Base-by-base conservation (phyloP, 2,888 invertebrate genomes). In the Hemithea aestivaria region DNA sequence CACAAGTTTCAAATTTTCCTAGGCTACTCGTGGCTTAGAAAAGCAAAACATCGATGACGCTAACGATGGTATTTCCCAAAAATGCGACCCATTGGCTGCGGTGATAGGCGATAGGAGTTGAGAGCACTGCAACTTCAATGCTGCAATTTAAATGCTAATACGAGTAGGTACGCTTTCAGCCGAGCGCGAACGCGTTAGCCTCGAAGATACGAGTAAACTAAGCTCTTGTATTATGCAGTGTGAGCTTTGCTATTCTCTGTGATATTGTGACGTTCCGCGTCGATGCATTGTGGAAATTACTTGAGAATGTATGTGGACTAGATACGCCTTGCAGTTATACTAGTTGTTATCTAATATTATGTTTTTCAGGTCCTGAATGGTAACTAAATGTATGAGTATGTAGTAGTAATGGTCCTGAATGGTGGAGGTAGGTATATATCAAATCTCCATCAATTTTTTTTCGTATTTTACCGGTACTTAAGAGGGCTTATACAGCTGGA, bases 111-210 rank as follows among this genome's bases (percentile, higher is more conserved):
- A 45, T 45, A 45, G 48, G 46, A 38, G 43, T 40, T 40, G 52
- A 40, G 45, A 43, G 49, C 41, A 57, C 37, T 40, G 40, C 35
- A 42, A 5, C 16, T 24, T 36, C 49, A 54, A 50, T 48, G 42
- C 46, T 53, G 53, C 70, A 67, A 76, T 77, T 72, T 78, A 75
- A 71, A 81, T 81, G 80, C 66, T 68, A 80, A 81, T 79, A 49
- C n/a, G n/a, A n/a, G n/a, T n/a, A n/a, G n/a, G n/a, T n/a, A n/a
- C 44, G 40, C 45, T 53, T 62, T 66, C 60, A 65, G 59, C 56
- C 43, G 56, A 56, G 56, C 58, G 52, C 59, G 60, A 53, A 58
- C 59, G 56, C 51, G 58, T 62, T 67, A 69, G 75, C 59, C 64
- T 66, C 51, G 56, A 60, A 60, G 62, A 73, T 67, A 64, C 16